Base-by-base conservation (phyloP, 2,113 vertebrate genomes). In the Apteryx owenii region DNA sequence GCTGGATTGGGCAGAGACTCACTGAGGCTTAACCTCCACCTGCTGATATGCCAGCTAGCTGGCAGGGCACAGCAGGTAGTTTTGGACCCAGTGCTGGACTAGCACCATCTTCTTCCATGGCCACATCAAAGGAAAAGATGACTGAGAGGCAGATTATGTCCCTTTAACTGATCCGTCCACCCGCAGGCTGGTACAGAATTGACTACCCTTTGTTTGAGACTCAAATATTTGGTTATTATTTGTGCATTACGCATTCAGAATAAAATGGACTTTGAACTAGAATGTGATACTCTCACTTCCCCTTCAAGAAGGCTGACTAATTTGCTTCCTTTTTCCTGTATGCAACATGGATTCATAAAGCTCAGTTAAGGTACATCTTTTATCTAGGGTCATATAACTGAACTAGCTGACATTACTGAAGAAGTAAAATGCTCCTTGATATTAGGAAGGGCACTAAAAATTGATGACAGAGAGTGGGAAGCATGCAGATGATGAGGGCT, bases 211-310 rank as follows among this genome's bases (percentile, higher is more conserved):
- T 96, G 87, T 89, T 93, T 91, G 87, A 93, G 46, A n/a, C 33
- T 81, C 85, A 94, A 96, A 91, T 77, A 91, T 83, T 95, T 95
- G 76, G 76, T 78, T 9, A 51, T 64, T 71, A 51, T 64, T 71
- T 90, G 46, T 50, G 50, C 46, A 38, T 71, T 78, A 75, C n/a
- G 36, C 38, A 51, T 68, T 88, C 89, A 62, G 26, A 58, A 56
- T 33, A 94, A 86, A 96, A 65, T 2, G 77, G 91, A 96, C 96
- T 97, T 96, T 84, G 91, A 96, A 78, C 92, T 11, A 50, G 58
- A 87, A 65, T 0, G 1, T 54, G 73, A 89, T 70, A 77, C 3
- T 20, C 48, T 71, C 17, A 53, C 25, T 89, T 95, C 54, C 87
- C 71, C 3, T 1, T 73, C 46, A 68, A 50, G 58, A 73, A 90